A percentile compares a stretch with the other conserved stretches of the same genome.
Conservation (phyloP, 2,888 invertebrate genomes). For the Spodoptera exigua region DNA sequence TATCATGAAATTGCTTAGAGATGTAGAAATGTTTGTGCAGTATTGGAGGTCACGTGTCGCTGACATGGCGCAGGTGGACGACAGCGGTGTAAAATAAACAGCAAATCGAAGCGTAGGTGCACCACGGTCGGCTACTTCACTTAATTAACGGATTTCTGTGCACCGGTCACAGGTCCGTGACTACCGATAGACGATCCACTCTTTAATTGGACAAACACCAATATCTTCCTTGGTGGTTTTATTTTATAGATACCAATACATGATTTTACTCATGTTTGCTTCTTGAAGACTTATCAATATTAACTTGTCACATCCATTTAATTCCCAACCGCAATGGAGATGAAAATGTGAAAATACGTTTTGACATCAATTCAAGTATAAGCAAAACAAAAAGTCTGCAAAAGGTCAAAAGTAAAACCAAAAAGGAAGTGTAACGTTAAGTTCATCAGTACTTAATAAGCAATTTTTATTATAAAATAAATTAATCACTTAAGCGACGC, state of each 20-base stretch:
- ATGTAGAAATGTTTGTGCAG: too few relatives aligned
- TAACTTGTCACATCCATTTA: too few relatives aligned
- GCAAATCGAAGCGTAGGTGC: neutral
- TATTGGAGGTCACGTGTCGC: too few relatives aligned
- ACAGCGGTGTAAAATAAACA: constrained; percentile 5
- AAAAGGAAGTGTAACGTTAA: too few relatives aligned
- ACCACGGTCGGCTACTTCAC: constrained; percentile 9
- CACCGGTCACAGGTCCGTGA: neutral
- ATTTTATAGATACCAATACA: neutral
- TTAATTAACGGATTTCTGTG: constrained; percentile 22
- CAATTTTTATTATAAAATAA: neutral
- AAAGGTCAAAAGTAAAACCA: too few relatives aligned
- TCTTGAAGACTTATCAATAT: too few relatives aligned
- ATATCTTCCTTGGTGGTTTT: neutral
- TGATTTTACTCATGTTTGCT: neutral
- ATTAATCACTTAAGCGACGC: constrained; percentile 1
- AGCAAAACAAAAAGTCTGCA: too few relatives aligned
- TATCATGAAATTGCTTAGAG: too few relatives aligned
- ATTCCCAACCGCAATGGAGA: too few relatives aligned
- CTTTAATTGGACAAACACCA: constrained; percentile 9
- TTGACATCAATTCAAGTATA: too few relatives aligned
- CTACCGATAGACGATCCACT: neutral
- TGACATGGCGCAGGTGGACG: neutral
- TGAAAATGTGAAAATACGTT: too few relatives aligned
- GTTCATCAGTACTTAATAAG: too few relatives aligned